A percentile compares a stretch with the other conserved stretches of the same genome.
Evolutionary conservation across 2,888 invertebrate genomes (phyloP).

Genomic region (Reticulitermes lucifugus): DNA sequence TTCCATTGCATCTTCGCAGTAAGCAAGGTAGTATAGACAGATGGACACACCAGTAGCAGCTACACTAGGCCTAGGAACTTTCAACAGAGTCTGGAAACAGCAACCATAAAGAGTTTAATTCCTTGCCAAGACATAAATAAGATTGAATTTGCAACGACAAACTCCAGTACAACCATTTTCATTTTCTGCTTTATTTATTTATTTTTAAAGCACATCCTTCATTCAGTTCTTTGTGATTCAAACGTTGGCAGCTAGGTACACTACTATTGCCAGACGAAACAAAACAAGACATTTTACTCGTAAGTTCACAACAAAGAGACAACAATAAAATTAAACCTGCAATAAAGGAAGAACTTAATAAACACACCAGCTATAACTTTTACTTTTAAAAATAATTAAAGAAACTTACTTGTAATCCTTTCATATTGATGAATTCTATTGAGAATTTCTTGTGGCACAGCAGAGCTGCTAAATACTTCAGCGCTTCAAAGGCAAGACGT

Average conservation of each 20-base stretch:
- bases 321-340: no score
- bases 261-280: background rate
- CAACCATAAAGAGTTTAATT: background rate
- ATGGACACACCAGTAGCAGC: slow-evolving; percentile 97
- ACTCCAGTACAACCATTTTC: no score
- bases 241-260: no score
- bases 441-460: slow-evolving; percentile 99
- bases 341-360: no score
- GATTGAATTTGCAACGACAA: no score
- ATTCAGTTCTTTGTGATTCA: no score
- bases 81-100: slow-evolving; percentile 75
- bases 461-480: slow-evolving; percentile 93
- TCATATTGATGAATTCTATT: slow-evolving; percentile 91
- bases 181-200: no score
- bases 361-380: no score
- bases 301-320: background rate
- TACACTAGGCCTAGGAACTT: slow-evolving; percentile 92
- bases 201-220: no score
- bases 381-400: background rate
- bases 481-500: slow-evolving; percentile 93
- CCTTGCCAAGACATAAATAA: no score
- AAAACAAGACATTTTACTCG: background rate
- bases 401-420: slow-evolving; percentile 81
- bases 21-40: slow-evolving; percentile 95
- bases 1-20: slow-evolving; percentile 98